A percentile compares a stretch with the other conserved stretches of the same genome.
phyloP scores from a whole-genome alignment of 2,797 vertebrate genomes.

The Characodon lateralis region DNA sequence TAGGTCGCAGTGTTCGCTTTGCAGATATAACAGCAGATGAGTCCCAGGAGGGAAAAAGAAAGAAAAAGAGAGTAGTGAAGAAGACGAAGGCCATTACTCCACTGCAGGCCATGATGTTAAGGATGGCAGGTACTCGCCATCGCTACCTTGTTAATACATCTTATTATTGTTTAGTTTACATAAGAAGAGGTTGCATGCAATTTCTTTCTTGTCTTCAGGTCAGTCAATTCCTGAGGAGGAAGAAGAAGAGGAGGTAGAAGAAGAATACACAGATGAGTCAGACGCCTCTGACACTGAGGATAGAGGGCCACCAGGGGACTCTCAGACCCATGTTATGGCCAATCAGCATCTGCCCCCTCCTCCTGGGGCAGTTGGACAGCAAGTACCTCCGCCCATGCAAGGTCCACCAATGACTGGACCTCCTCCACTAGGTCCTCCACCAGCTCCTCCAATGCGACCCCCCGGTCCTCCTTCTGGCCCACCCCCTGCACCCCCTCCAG shows the following conservation, averaged over 20 bases:
- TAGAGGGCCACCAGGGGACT: conserved; percentile 78
- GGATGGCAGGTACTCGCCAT: conserved; percentile 90
- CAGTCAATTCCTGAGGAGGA: conserved; percentile 94
- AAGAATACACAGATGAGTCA: conserved; percentile 88
- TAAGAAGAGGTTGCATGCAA: neutral
- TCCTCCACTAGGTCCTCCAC: conserved; percentile 92
- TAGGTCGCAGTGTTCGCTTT: conserved; percentile 93
- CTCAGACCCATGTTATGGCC: conserved; percentile 58
- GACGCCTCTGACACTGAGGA: conserved; percentile 84
- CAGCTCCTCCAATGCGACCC: conserved; percentile 92
- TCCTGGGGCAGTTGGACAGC: conserved; percentile 72
- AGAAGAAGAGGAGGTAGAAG: conserved; percentile 92
- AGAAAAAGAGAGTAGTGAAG: conserved; percentile 87
- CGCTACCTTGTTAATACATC: fast-evolving
- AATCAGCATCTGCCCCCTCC: conserved; percentile 71
- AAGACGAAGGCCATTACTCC: conserved; percentile 95
- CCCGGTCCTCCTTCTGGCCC: conserved; percentile 94
- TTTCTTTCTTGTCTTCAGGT: conserved; percentile 73
- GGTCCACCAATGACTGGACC: conserved; percentile 93
- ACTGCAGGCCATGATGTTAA: conserved; percentile 98
- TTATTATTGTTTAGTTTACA: neutral
- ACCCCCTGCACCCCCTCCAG: conserved; percentile 95
- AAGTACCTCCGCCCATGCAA: conserved; percentile 87
- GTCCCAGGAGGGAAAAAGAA: conserved; percentile 83
- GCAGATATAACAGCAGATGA: conserved; percentile 87